Conservation (phyloP, 1,140 invertebrate species). For the Calycopis cecrops region DNA sequence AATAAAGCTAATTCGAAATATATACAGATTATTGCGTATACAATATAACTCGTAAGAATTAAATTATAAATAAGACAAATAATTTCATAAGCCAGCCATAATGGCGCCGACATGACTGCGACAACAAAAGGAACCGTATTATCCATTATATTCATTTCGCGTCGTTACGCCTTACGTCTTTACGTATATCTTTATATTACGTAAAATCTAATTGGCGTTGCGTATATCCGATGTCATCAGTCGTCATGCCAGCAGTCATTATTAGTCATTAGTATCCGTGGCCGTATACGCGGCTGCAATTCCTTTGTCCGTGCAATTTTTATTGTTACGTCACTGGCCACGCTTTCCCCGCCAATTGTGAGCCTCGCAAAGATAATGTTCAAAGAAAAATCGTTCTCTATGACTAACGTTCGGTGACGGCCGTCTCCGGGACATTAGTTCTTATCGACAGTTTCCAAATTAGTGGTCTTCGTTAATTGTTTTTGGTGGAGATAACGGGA, state of each 20-base stretch:
- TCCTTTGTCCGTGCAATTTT: slow-evolving; percentile 67
- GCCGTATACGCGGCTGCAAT: slow-evolving; percentile 39
- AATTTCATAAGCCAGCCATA: too few relatives aligned
- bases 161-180: too few relatives aligned
- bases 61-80: too few relatives aligned
- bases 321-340: slow-evolving; percentile 64
- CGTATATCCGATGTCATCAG: slow-evolving; percentile 9
- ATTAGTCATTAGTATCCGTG: slow-evolving; percentile 24
- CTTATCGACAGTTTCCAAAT: slow-evolving; percentile 2
- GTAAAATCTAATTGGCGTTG: slow-evolving; percentile 9
- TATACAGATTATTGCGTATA: too few relatives aligned
- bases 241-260: slow-evolving; percentile 20
- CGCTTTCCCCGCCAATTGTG: slow-evolving; percentile 63
- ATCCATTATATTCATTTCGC: too few relatives aligned
- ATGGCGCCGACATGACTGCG: too few relatives aligned
- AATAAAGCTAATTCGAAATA: too few relatives aligned
- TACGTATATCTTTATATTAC: background rate
- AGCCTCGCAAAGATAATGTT: slow-evolving; percentile 36
- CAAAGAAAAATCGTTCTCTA: slow-evolving; percentile 22
- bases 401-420: too few relatives aligned
- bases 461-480: slow-evolving; percentile 1
- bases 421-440: background rate
- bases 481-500: slow-evolving; percentile 1
- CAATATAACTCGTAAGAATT: too few relatives aligned
- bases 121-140: too few relatives aligned